Percentiles rank a stretch among this genome's conserved stretches.
These are phyloP conservation scores for Pantherophis vulpinus DNA, from an alignment of 2,797 vertebrate species.

Conservation along the genomic window DNA sequence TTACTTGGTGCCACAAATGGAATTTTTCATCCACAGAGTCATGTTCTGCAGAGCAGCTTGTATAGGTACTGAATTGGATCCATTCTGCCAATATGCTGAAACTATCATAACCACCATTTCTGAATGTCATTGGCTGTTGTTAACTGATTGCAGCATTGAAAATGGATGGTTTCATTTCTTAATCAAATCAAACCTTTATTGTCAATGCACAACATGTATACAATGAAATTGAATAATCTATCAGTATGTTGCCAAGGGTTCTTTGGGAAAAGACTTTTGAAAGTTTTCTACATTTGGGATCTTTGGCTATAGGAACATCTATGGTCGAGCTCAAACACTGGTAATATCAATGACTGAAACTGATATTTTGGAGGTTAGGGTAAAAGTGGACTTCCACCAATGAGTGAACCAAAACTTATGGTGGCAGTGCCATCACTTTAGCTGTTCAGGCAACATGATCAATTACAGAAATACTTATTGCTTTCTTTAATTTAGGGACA, in stretches of 20 bases:
- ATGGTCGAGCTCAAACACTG: not conserved
- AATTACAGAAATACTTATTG: not conserved
- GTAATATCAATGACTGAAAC: not conserved
- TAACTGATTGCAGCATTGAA: not conserved
- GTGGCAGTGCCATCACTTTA: not conserved
- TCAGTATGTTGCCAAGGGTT: not conserved
- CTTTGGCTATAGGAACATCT: not conserved
- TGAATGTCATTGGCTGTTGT: not conserved
- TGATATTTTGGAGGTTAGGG: not conserved
- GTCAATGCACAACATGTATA: too few species aligned
- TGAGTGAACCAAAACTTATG: not conserved
- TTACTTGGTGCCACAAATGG: not conserved
- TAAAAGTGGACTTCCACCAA: not conserved
- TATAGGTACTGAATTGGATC: not conserved
- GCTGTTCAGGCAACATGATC: not conserved
- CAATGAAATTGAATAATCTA: not conserved
- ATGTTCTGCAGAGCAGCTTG: not conserved
- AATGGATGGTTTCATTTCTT: not conserved
- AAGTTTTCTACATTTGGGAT: not conserved
- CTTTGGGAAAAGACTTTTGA: not conserved
- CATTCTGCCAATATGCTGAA: not conserved
- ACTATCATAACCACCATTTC: not conserved
- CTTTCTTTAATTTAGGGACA: not conserved
- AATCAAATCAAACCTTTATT: not conserved
- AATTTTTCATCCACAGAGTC: not conserved